Conservation (phyloP, 2,797 vertebrate genomes). For the Nyctalus aviator region DNA sequence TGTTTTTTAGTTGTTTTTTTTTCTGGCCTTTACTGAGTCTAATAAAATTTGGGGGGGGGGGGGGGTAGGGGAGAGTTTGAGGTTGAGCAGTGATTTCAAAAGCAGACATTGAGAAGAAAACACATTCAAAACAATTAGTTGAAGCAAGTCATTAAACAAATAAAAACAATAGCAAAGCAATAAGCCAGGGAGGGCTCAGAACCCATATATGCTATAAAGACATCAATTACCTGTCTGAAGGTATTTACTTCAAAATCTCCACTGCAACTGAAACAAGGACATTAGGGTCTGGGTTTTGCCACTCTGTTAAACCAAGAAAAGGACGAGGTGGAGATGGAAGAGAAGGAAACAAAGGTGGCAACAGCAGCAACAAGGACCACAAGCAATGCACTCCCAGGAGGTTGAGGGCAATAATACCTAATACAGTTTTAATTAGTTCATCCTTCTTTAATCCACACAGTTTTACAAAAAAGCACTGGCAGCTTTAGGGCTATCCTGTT, state of each 20-base stretch:
- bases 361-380: not conserved
- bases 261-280: not conserved
- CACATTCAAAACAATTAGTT: not conserved
- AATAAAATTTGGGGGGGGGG: not conserved
- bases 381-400: not conserved
- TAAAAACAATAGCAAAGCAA: not conserved
- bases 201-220: not conserved
- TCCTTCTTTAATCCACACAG: not conserved
- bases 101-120: not conserved
- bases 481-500: not conserved
- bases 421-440: not conserved
- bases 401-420: not conserved
- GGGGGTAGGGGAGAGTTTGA: no score
- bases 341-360: not conserved
- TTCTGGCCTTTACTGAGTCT: not conserved
- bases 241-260: not conserved
- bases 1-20: not conserved
- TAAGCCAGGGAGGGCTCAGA: not conserved
- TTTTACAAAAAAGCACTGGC: not conserved
- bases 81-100: not conserved
- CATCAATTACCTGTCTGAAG: conserved; percentile 6
- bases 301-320: not conserved
- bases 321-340: not conserved
- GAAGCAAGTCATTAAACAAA: not conserved
- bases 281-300: not conserved